Conservation (phyloP, 1,140 invertebrate species). For the Periplaneta americana region DNA sequence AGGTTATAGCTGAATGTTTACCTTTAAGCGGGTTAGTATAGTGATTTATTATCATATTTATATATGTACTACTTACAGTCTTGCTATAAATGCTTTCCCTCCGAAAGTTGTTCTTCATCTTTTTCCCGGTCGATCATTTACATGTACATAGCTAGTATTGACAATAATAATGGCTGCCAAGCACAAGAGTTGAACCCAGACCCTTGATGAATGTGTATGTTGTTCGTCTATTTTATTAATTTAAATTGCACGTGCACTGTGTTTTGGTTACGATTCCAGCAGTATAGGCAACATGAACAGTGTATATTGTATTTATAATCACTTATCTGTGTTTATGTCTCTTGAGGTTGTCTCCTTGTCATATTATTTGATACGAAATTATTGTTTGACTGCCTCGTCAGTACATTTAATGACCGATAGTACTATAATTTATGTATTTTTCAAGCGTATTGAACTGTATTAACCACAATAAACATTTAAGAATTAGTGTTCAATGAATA, state of each 20-base stretch:
- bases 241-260: background rate
- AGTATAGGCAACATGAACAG: background rate
- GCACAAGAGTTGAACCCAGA: constrained; percentile 11
- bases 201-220: background rate
- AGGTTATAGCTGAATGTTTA: constrained; percentile 13
- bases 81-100: background rate
- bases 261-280: background rate
- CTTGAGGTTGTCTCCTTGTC: background rate
- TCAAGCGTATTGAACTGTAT: no score
- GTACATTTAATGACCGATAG: background rate
- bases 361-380: background rate
- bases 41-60: background rate
- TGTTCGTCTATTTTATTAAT: background rate
- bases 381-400: background rate
- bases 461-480: background rate
- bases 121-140: background rate
- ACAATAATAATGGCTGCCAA: constrained; percentile 11
- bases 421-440: background rate
- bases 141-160: background rate
- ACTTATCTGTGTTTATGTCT: background rate
- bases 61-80: background rate
- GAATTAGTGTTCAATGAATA: background rate
- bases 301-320: background rate
- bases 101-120: background rate
- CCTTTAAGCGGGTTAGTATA: constrained; percentile 8